Conservation (phyloP, 2,888 invertebrate genomes). For the Latrodectus hesperus region DNA sequence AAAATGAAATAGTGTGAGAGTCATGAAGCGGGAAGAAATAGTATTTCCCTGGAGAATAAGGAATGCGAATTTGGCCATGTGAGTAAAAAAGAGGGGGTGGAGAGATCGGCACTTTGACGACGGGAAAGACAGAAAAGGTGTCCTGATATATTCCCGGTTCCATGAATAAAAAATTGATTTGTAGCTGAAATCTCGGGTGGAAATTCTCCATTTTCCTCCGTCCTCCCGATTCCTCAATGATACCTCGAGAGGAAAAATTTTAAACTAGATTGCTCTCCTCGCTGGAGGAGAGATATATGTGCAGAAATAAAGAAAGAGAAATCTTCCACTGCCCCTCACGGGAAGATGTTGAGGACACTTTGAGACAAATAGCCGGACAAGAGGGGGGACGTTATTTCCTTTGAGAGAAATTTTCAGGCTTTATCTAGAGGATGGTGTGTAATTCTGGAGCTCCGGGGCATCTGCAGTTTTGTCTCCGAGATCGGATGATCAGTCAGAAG, state of each 20-base stretch:
- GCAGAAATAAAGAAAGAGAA: background rate
- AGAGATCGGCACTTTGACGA: no score
- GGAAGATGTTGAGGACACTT: constrained; percentile 21
- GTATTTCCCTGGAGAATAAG: no score
- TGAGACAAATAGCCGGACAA: constrained; percentile 19
- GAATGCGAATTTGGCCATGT: no score
- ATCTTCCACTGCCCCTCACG: constrained; percentile 3
- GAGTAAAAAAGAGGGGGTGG: no score
- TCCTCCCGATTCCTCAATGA: background rate
- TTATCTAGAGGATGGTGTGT: background rate
- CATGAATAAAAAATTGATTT: no score
- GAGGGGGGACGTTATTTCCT: constrained; percentile 19
- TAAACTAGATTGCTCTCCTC: background rate
- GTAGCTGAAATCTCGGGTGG: no score
- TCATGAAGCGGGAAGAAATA: no score
- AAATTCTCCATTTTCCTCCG: background rate
- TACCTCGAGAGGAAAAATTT: background rate
- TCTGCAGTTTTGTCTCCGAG: constrained; percentile 40
- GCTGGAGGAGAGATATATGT: background rate
- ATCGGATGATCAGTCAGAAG: constrained; percentile 27
- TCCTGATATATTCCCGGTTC: no score
- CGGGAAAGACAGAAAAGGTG: no score
- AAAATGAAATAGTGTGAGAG: no score
- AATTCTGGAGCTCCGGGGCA: constrained; percentile 9
- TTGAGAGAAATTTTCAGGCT: constrained; percentile 7